Evolutionary conservation across 2,888 invertebrate species (phyloP), one percentile per base, ranked within the genome.

Genomic region (Melanostoma mellinum): DNA sequence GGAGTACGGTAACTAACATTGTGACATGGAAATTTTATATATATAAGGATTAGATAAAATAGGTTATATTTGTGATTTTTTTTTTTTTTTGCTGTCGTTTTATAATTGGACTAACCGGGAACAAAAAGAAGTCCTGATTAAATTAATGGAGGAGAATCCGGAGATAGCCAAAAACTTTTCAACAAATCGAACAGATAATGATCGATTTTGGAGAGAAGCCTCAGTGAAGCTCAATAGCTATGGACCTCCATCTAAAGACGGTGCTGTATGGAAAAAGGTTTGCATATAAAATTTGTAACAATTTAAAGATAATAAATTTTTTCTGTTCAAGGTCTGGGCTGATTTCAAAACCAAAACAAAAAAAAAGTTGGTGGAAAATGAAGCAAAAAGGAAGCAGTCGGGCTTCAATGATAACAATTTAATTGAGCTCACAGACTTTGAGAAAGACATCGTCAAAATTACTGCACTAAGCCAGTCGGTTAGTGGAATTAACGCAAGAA

Each of bases 171-270:
- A 56, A 1, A 20, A 20, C 20, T 20, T 20, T 20, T 20, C 20
- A 20, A 20, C 20, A 20, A 20, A 20, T 20, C 1, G 65, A 3
- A 8, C 30, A 2, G 48, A 50, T 63, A 36, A 3, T 36, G 48
- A 63, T 33, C 63, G 50, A 1, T 63, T 63, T 50, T 63, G 63
- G 63, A 30, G 63, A 38, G 6, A 50, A 50, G 5, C 10, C 38
- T 0, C n/a, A n/a, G n/a, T n/a, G n/a, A n/a, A n/a, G n/a, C n/a
- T n/a, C n/a, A 63, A 50, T 38, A 50, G 30, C 32, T 35, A 4
- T 44, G 48, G 20, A 20, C 20, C n/a, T n/a, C n/a, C 20, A 20
- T 20, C 20, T 20, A 20, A 20, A 20, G 20, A 20, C 20, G 20
- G 20, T 20, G 20, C 20, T 20, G 20, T 20, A 20, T 58, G 58